phyloP scores from a whole-genome alignment of 2,888 invertebrate genomes.

The Drosophila colorata region DNA sequence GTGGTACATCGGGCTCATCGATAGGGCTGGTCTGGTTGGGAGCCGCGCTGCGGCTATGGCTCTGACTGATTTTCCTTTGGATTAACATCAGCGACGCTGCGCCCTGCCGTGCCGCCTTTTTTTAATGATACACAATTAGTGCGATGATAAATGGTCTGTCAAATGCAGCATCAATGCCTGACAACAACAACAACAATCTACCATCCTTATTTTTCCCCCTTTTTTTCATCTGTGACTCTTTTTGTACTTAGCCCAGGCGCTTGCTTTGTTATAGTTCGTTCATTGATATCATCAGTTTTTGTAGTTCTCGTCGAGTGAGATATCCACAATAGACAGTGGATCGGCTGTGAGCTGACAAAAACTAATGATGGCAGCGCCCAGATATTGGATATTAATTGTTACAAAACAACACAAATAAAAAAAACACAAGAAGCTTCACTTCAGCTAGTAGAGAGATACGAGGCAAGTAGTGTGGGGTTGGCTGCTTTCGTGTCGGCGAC shows the following conservation, averaged over 20 bases:
- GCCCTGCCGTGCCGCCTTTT: constrained; percentile 53
- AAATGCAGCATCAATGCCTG: constrained; percentile 78
- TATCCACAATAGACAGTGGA: constrained; percentile 51
- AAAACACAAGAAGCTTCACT: constrained; percentile 53
- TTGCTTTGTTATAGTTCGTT: constrained; percentile 48
- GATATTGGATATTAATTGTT: constrained; percentile 81
- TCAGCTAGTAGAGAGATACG: background rate
- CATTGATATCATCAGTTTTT: constrained; percentile 67
- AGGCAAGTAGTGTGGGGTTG: background rate
- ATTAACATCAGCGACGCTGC: constrained; percentile 70
- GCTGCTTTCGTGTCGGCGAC: constrained; percentile 21
- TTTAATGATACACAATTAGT: constrained; percentile 85
- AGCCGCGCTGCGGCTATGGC: constrained; percentile 20
- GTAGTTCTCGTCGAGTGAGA: constrained; percentile 54
- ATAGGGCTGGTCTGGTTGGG: constrained; percentile 29
- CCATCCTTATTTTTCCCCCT: constrained; percentile 14
- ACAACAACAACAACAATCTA: constrained; percentile 37
- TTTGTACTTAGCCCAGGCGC: constrained; percentile 25
- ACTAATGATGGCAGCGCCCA: constrained; percentile 70
- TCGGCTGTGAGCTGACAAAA: constrained; percentile 42
- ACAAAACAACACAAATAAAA: constrained; percentile 50
- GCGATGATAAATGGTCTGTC: constrained; percentile 84
- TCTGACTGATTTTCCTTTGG: constrained; percentile 55
- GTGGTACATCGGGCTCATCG: constrained; percentile 41
- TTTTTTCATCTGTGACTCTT: constrained; percentile 30